Percentiles rank a stretch among this genome's conserved stretches.
These are phyloP conservation scores for Falco columbarius DNA, from an alignment of 2,797 vertebrate genomes.

Conservation along the genomic window DNA sequence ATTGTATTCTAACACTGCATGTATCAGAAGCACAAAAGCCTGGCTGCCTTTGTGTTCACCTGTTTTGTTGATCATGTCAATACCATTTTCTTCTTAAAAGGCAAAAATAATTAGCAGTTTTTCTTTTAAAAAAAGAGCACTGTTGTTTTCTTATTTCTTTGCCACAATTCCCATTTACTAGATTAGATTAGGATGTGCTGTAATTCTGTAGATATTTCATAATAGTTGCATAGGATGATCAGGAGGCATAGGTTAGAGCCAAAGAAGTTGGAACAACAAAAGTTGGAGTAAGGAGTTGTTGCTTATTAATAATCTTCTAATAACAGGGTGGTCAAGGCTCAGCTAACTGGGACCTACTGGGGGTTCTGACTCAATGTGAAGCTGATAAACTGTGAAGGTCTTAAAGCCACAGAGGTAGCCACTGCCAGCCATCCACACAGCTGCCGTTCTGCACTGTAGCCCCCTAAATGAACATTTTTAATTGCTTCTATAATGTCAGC, in stretches of 20 bases:
- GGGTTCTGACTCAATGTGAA: background rate
- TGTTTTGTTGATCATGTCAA: constrained; percentile 74
- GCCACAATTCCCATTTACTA: background rate
- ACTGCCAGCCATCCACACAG: background rate
- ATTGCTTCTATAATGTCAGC: background rate
- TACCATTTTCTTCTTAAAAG: constrained; percentile 71
- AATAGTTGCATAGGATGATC: background rate
- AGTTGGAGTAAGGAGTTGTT: background rate
- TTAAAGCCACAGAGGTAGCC: background rate
- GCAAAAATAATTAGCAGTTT: constrained; percentile 87
- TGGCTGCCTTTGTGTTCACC: constrained; percentile 80
- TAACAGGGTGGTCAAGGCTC: background rate
- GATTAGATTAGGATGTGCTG: background rate
- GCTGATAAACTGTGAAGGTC: background rate
- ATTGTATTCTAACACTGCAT: constrained; percentile 24
- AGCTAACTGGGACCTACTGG: background rate
- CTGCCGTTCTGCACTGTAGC: background rate
- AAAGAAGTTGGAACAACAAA: background rate
- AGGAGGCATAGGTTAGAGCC: background rate
- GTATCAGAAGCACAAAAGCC: constrained; percentile 69
- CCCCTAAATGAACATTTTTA: background rate
- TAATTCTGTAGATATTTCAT: background rate
- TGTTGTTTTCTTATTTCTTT: background rate
- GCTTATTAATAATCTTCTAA: background rate
- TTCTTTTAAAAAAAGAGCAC: background rate